These are phyloP conservation scores for Macrophya annulata DNA, from an alignment of 2,888 invertebrate genomes.

Conservation along the genomic window DNA sequence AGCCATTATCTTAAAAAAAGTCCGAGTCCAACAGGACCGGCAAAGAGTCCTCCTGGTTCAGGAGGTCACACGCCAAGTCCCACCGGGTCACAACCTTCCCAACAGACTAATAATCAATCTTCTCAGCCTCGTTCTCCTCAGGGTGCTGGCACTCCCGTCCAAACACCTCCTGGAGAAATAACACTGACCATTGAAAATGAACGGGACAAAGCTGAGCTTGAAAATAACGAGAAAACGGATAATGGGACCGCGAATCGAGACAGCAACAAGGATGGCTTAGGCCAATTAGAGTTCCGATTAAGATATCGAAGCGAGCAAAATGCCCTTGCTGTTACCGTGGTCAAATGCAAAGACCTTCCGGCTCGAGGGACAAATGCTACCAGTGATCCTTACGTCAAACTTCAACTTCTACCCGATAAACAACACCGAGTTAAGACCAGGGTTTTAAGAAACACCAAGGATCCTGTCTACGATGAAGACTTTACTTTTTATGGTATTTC, in stretches of 20 bases:
- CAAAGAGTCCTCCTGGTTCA: slow-evolving; percentile 82
- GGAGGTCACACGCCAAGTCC: slow-evolving; percentile 77
- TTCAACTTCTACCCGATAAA: slow-evolving; percentile 98
- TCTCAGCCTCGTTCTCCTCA: slow-evolving; percentile 70
- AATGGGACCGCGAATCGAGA: slow-evolving; percentile 81
- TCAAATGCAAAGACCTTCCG: slow-evolving; percentile 94
- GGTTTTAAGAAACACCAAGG: slow-evolving; percentile 96
- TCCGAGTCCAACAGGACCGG: slow-evolving; percentile 91
- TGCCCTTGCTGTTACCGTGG: slow-evolving; percentile 95
- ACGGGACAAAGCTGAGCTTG: slow-evolving; percentile 82
- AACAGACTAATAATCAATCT: slow-evolving; percentile 66
- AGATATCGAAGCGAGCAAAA: slow-evolving; percentile 95
- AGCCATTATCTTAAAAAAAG: slow-evolving; percentile 95
- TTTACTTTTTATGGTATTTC: slow-evolving; percentile 98
- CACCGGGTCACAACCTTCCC: slow-evolving; percentile 71
- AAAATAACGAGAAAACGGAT: slow-evolving; percentile 82
- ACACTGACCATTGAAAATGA: slow-evolving; percentile 80
- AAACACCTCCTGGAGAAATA: slow-evolving; percentile 77
- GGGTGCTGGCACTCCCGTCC: slow-evolving; percentile 72
- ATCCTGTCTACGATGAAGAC: slow-evolving; percentile 99
- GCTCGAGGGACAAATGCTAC: slow-evolving; percentile 91
- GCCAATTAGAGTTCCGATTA: slow-evolving; percentile 94
- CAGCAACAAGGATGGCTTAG: slow-evolving; percentile 85
- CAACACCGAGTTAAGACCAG: slow-evolving; percentile 98
- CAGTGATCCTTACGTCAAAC: slow-evolving; percentile 98